Base-by-base conservation (phyloP, 2,888 invertebrate species). In the Heliconius aoede region DNA sequence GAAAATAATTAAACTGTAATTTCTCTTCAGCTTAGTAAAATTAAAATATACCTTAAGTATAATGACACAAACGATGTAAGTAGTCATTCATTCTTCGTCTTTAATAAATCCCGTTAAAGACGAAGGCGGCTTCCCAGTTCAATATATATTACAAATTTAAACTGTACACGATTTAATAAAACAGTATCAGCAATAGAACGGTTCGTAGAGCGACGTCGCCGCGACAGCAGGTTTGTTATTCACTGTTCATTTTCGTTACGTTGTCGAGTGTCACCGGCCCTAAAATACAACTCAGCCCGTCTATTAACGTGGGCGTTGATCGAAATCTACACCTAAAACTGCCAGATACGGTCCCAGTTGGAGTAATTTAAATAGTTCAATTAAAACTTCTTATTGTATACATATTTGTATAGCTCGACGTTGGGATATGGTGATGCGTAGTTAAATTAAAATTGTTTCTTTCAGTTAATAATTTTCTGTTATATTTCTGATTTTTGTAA, bases 271-370 rank as follows among this genome's bases (percentile, higher is more conserved):
- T 79, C 77, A 77, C 72, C 40, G 68, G 67, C 51, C 72, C 69
- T 79, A 77, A 79, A 78, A 76, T 79, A 80, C 76, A 28, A 74
- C 75, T n/a, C 30, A 28, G 18, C 51, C 68, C 55, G 69, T 73
- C 73, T 73, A 76, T 77, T 73, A 72, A 75, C 73, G 77, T 79
- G 73, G 77, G 79, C 67, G 72, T 69, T 60, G 69, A 72, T 72
- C 40, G 32, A 60, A 72, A 60, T 72, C 40, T 72, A 72, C 60
- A 36, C 26, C n/a, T n/a, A 61, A 72, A 61, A 26, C 58, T 40
- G 13, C 0, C 11, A 21, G 21, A 72, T 61, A 72, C 28, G 7
- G 72, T 60, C 60, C 71, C n/a, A 71, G 58, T 32, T 71, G 18
- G 24, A 32, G 24, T 55, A 58, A 71, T 55, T 71, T 58, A 71